Evolutionary conservation across 2,888 invertebrate species (phyloP), one percentile per base, ranked within the genome.

Genomic region (Dioctria linearis): DNA sequence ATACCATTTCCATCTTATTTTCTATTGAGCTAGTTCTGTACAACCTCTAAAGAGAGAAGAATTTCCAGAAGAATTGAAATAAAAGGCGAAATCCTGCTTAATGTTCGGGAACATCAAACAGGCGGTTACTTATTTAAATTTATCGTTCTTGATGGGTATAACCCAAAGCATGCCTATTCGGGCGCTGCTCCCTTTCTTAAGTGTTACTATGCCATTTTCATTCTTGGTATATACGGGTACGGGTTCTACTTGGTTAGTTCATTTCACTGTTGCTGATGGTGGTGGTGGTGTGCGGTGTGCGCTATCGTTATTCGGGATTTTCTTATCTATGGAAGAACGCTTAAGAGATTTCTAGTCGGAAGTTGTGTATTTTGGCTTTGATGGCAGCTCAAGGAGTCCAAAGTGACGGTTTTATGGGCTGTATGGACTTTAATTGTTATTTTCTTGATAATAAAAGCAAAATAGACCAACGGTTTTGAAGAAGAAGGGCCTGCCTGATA

Each of bases 41-140:
- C 8, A 65, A 65, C 59, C 59, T 59, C 59, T n/a, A 59, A 59
- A 25, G 25, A 46, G 69, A 46, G 63, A 67, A 67, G 75, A 79
- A 79, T 79, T 81, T 81, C 71, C 81, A 75, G 79, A 79, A 81
- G 81, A 79, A 75, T 81, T 81, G 75, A 81, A 81, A 81, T 81
- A 79, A 81, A 79, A 81, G 81, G 66, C 66, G 51, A 80, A 81
- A 79, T 81, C 75, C 81, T 81, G 81, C 57, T 81, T 81, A 81
- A 81, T 80, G 81, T 81, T 81, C 67, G 59, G 80, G 59, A 81
- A 81, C 81, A 81, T 79, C 81, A 81, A 81, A 81, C 81, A 81
- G 81, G 81, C 81, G 81, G 81, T 81, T 81, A 81, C 81, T 81
- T 81, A 81, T 81, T 81, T 80, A 81, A 81, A 81, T 81, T 81